These are phyloP conservation scores for Columba livia DNA, from an alignment of 2,113 vertebrate genomes.

Conservation along the genomic window DNA sequence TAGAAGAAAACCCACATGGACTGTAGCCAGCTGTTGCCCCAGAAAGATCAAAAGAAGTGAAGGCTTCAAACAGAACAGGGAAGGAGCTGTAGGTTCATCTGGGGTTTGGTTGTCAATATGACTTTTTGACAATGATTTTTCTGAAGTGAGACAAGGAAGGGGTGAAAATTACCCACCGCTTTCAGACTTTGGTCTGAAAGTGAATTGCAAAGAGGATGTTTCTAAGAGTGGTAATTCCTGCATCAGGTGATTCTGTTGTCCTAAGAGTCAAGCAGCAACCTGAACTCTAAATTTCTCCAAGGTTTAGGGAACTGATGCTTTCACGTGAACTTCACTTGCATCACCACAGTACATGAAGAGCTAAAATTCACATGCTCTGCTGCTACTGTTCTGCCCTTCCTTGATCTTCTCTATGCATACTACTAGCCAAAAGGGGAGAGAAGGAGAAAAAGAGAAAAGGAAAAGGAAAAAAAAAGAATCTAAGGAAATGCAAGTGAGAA, in stretches of 20 bases:
- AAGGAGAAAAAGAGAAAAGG: background rate
- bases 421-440: background rate
- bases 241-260: background rate
- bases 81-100: background rate
- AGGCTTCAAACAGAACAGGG: background rate
- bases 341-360: background rate
- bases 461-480: background rate
- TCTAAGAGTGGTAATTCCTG: background rate
- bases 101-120: background rate
- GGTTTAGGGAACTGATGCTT: background rate
- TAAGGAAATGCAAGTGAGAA: background rate
- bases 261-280: background rate
- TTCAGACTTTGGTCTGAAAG: background rate
- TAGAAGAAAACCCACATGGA: background rate
- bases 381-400: background rate
- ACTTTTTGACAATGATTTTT: background rate
- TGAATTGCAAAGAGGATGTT: background rate
- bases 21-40: background rate
- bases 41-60: background rate
- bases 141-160: background rate
- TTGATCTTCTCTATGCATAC: background rate
- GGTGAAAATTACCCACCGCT: background rate
- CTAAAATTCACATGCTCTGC: background rate
- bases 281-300: background rate
- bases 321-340: background rate